Base-by-base conservation (phyloP, 2,113 vertebrate species). In the Sebastes schlegelii region DNA sequence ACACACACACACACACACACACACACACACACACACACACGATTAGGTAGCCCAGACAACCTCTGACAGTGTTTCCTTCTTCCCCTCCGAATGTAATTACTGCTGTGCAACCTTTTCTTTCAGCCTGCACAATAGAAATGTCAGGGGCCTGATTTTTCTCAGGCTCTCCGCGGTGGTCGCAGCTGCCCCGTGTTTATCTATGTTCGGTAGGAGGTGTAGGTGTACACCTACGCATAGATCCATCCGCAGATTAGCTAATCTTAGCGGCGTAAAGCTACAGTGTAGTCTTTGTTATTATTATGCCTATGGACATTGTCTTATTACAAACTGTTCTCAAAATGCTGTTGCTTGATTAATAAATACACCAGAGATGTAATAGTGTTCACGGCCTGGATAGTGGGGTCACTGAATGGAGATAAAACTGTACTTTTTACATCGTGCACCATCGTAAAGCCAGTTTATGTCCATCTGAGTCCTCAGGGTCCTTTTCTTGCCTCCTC, bases 11-110 rank as follows among this genome's bases (percentile, higher is more conserved):
- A 40, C 55, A 82, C 62, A 65, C n/a, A n/a, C n/a, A n/a, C n/a
- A n/a, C n/a, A n/a, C 48, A 58, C 64, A 4, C n/a, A n/a, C n/a
- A n/a, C n/a, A n/a, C 45, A 16, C 66, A 11, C 49, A 40, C 55
- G 63, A 86, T 91, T 88, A 86, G 86, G 91, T 91, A 90, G 90
- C 83, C 91, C 73, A 52, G 92, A 88, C 91, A 92, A 92, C 92
- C 89, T 83, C 87, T 52, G 86, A 63, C 88, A 92, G 75, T 80
- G 86, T 84, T 86, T 87, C 89, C 91, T 88, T 80, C 88, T 85
- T 84, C 76, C 73, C 72, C 75, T 67, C 83, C 84, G 88, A 94
- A 94, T 92, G 79, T 93, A 94, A 95, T 94, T 94, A 92, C 93
- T 84, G 87, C 87, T 81, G 74, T 83, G 87, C 86, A 91, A 93